A percentile compares a stretch with the other conserved stretches of the same genome.
Conservation (phyloP, 2,797 vertebrate species). For the Danio aesculapii region DNA sequence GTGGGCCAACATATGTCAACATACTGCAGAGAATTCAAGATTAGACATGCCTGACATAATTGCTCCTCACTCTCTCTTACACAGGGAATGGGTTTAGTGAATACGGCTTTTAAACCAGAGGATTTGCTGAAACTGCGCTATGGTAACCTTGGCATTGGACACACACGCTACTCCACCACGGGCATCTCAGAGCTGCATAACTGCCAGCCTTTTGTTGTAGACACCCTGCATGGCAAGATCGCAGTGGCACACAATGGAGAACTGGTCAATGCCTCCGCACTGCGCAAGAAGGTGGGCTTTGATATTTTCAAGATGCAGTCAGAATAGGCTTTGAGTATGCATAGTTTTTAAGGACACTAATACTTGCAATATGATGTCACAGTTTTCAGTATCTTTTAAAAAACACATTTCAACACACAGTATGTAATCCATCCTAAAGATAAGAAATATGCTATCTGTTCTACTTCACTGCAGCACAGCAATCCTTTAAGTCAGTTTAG, state of each 20-base stretch:
- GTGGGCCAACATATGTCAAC: neutral
- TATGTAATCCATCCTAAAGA: neutral
- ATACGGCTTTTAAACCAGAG: conserved; percentile 88
- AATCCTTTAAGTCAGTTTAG: neutral
- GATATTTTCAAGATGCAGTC: neutral
- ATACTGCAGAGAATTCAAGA: conserved; percentile 3
- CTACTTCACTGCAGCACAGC: neutral
- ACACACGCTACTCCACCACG: conserved; percentile 95
- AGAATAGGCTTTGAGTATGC: neutral
- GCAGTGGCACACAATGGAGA: conserved; percentile 98
- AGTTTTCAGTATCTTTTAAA: neutral
- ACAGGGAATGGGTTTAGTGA: conserved; percentile 98
- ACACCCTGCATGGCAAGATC: conserved; percentile 95
- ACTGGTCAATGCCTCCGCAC: conserved; percentile 87
- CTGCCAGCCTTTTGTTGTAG: conserved; percentile 98
- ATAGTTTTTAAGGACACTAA: neutral
- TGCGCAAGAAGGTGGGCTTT: conserved; percentile 87
- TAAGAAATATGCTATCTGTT: neutral
- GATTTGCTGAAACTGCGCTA: conserved; percentile 90
- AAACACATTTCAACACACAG: neutral
- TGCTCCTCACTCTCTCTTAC: conserved; percentile 7
- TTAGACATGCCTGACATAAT: conserved; percentile 14
- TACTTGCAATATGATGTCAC: neutral
- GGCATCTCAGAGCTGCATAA: conserved; percentile 96
- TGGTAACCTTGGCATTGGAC: conserved; percentile 95